Evolutionary conservation across 2,888 invertebrate genomes (phyloP).

Genomic region (Melanotus villosus): DNA sequence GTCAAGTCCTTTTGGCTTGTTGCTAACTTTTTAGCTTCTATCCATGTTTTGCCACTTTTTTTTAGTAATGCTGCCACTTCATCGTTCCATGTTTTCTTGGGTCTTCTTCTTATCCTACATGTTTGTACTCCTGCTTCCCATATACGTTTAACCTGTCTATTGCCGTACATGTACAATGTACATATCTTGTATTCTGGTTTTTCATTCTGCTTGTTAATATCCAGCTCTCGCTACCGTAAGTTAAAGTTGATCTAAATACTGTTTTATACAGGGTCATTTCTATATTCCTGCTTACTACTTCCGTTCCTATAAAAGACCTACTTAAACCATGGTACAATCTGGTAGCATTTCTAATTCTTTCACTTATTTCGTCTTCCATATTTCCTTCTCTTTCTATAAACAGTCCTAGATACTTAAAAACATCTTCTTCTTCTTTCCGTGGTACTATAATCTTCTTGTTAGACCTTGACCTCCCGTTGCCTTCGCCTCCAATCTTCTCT

Average conservation of each 20-base stretch:
- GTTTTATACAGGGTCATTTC: not conserved
- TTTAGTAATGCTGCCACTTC: too few relatives aligned
- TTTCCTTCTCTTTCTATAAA: not conserved
- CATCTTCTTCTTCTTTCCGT: not conserved
- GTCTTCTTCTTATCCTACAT: too few relatives aligned
- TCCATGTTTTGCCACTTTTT: too few relatives aligned
- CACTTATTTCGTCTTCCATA: not conserved
- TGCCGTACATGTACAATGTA: too few relatives aligned
- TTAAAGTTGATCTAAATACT: not conserved
- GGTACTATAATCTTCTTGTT: too few relatives aligned
- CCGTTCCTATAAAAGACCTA: not conserved
- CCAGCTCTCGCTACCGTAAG: not conserved
- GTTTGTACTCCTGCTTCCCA: too few relatives aligned
- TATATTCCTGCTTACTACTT: not conserved
- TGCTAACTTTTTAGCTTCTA: too few relatives aligned
- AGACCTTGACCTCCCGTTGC: too few relatives aligned
- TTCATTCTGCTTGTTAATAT: not conserved
- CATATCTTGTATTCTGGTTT: not conserved
- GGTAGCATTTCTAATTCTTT: constrained; percentile 2
- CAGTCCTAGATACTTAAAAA: constrained; percentile 1
- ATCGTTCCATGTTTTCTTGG: too few relatives aligned
- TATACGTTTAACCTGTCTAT: too few relatives aligned
- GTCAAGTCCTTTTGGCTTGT: too few relatives aligned
- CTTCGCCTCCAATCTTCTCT: too few relatives aligned
- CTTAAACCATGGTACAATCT: not conserved